Evolutionary conservation across 2,113 vertebrate genomes (phyloP), one percentile per base, ranked within the genome.

Genomic region (Callionymus lyra): DNA sequence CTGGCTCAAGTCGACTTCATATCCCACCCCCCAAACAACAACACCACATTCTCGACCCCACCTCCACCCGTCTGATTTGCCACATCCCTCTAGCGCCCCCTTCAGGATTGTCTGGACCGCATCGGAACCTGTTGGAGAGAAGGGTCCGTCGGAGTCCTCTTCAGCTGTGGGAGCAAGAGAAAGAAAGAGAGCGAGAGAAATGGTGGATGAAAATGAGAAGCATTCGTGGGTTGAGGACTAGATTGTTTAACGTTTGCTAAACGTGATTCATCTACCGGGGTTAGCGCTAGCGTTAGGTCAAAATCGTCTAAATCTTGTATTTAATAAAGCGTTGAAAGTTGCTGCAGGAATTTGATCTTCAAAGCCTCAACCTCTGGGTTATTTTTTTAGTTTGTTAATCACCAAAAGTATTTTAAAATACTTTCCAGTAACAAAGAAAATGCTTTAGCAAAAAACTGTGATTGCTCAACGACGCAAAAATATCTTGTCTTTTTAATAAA

Each of bases 1-100:
- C 77, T 83, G 67, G 64, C 68, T 70, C 73, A 73, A 69, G 69
- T 76, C 57, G 65, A 44, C 59, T 76, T 70, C 58, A 72, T 72
- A n/a, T 73, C 67, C 56, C 63, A 79, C 72, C 59, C 59, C 71
- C 65, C 47, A 41, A 65, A 34, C 67, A 67, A 55, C 47, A 75
- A 67, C 70, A 56, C 72, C 70, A 74, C 54, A 65, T 61, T 68
- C 77, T 62, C 53, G 40, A 56, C 63, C 60, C 69, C 65, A 50
- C 47, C 50, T 59, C 63, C 49, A 44, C 35, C 63, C 37, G 48
- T 54, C 50, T 60, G 55, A 50, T 31, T 62, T 34, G 51, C 59
- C 47, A 47, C 41, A 59, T 21, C 51, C 19, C 34, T 47, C 41
- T 57, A 52, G 39, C 38, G 41, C 31, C 12, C 34, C 37, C 43